Conservation (phyloP, 1,140 invertebrate genomes). For the Aphelenchoides fujianensis region DNA sequence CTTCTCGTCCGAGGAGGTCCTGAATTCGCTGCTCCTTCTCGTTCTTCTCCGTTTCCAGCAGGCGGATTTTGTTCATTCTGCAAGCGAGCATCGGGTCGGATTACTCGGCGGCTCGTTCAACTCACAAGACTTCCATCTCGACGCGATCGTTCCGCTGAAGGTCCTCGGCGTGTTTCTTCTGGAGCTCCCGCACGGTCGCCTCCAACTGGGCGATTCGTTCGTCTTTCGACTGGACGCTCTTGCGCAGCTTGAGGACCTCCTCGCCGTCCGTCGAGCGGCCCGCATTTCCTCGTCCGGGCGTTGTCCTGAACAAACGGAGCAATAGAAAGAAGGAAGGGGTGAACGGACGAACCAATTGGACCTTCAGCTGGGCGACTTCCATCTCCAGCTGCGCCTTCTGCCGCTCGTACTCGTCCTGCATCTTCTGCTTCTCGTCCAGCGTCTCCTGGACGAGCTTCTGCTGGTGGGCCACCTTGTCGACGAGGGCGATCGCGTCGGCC, state of each 20-base stretch:
- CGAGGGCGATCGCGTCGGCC: constrained; percentile 39
- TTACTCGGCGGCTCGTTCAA: constrained; percentile 6
- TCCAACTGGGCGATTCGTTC: constrained; percentile 40
- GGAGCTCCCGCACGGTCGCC: constrained; percentile 30
- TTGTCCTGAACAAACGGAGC: too few species aligned
- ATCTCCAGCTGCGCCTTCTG: constrained; percentile 46
- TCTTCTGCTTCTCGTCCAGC: constrained; percentile 40
- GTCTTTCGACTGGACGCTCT: constrained; percentile 32
- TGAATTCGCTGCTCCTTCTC: constrained; percentile 40
- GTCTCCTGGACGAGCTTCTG: constrained; percentile 44
- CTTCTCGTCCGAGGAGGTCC: constrained; percentile 39
- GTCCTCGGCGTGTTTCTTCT: constrained; percentile 30
- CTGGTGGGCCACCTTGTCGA: constrained; percentile 41
- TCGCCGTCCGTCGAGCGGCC: constrained; percentile 16
- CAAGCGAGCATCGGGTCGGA: too few species aligned
- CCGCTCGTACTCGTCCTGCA: constrained; percentile 39
- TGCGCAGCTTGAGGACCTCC: constrained; percentile 34
- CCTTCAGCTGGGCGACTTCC: constrained; percentile 39
- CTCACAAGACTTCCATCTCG: constrained; percentile 21
- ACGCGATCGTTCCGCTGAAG: constrained; percentile 23
- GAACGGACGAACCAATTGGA: constrained; percentile 41
- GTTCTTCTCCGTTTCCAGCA: constrained; percentile 34
- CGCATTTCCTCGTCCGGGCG: background rate
- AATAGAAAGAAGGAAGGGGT: background rate
- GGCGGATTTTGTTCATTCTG: constrained; percentile 23